Base-by-base conservation (phyloP, 2,888 invertebrate genomes). In the Monopis laevigella region DNA sequence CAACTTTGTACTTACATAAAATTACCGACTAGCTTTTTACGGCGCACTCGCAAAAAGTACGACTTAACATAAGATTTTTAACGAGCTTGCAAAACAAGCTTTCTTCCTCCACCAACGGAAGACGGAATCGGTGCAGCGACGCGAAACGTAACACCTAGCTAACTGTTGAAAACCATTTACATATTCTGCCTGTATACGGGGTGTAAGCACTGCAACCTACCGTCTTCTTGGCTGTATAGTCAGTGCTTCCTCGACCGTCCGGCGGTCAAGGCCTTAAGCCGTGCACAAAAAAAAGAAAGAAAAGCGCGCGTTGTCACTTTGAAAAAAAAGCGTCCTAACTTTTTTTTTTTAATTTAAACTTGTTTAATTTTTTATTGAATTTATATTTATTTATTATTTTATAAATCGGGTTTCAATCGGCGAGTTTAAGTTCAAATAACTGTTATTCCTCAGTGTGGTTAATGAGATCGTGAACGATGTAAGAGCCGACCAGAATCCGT, bases 151-250 rank as follows among this genome's bases (percentile, higher is more conserved):
- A n/a, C 24, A 7, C 8, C 8, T 21, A 7, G 24, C 24, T 8
- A 73, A 75, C 75, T 67, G 78, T 77, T 65, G 74, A 72, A 75
- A 73, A 73, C 71, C 65, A 68, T 69, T 67, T 69, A 65, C 68
- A 65, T 65, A 50, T 56, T 14, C 32, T 29, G 29, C 32, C 17
- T 26, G 13, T 36, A 12, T 29, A 19, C 19, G 17, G 32, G 29
- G 32, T 32, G 17, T 32, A 14, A 17, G 32, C 16, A n/a, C n/a
- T n/a, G n/a, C n/a, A n/a, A n/a, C n/a, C n/a, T n/a, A n/a, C n/a
- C n/a, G n/a, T n/a, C n/a, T n/a, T n/a, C n/a, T n/a, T 29, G n/a
- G 11, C 34, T 18, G 34, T 17, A 34, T 21, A n/a, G 7, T 72
- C 74, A 77, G 77, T 78, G 51, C 54, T 62, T 58, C 71, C 68